These are phyloP conservation scores for Hypolimnas misippus DNA, from an alignment of 2,888 invertebrate species.

Conservation along the genomic window DNA sequence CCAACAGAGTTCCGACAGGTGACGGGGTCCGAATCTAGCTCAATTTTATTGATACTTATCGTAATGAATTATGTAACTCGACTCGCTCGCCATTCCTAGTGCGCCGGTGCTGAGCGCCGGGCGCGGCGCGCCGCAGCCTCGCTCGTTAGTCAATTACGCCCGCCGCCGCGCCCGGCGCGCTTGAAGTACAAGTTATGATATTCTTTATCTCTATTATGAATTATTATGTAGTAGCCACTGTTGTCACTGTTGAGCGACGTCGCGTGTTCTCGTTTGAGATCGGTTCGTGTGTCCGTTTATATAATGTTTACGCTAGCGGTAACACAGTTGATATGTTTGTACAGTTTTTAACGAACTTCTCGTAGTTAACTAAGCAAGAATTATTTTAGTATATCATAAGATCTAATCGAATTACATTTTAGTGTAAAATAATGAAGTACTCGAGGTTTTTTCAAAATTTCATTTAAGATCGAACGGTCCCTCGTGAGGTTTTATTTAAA, in stretches of 20 bases:
- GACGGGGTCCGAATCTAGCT: constrained; percentile 72
- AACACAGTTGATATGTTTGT: constrained; percentile 76
- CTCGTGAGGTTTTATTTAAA: constrained; percentile 66
- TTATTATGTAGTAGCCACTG: constrained; percentile 50
- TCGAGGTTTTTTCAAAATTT: constrained; percentile 70
- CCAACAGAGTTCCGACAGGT: constrained; percentile 48
- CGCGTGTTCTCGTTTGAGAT: constrained; percentile 53
- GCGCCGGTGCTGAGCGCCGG: constrained; percentile 61
- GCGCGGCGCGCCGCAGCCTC: constrained; percentile 38
- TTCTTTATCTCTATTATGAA: constrained; percentile 59
- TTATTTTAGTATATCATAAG: constrained; percentile 82
- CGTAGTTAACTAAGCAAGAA: constrained; percentile 79
- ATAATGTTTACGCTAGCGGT: constrained; percentile 64
- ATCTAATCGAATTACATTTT: constrained; percentile 83
- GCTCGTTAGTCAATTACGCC: constrained; percentile 46
- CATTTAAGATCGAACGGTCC: constrained; percentile 69
- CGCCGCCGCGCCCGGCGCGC: constrained; percentile 53
- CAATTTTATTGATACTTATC: constrained; percentile 78
- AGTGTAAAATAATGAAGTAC: constrained; percentile 76
- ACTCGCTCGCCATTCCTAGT: constrained; percentile 71
- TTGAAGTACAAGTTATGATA: constrained; percentile 69
- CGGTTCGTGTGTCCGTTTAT: constrained; percentile 59
- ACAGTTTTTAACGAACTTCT: constrained; percentile 82
- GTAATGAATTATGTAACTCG: constrained; percentile 60
- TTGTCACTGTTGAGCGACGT: constrained; percentile 60